Percentiles rank a stretch among this genome's conserved stretches.
Evolutionary conservation across 2,888 invertebrate species (phyloP).

Genomic region (Panopea generosa): DNA sequence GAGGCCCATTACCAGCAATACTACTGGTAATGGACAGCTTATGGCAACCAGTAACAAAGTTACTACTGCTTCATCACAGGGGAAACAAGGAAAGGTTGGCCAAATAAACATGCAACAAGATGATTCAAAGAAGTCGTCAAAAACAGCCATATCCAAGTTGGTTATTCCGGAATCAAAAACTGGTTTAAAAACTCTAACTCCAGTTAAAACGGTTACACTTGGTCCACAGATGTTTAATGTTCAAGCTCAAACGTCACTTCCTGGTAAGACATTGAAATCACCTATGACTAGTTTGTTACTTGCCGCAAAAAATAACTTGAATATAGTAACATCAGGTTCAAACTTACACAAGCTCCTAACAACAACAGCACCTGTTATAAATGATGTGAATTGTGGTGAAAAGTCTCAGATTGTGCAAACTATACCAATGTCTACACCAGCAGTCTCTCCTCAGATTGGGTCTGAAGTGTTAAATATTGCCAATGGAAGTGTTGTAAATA

Average conservation of each 20-base stretch:
- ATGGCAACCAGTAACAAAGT: constrained; percentile 56
- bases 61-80: constrained; percentile 70
- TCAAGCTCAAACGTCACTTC: too few relatives aligned
- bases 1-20: constrained; percentile 60
- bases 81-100: constrained; percentile 45
- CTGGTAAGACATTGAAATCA: background rate
- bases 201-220: background rate
- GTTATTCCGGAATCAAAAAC: constrained; percentile 8
- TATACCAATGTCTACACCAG: too few relatives aligned
- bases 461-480: too few relatives aligned
- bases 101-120: constrained; percentile 22
- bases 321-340: too few relatives aligned
- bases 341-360: too few relatives aligned
- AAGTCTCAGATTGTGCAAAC: too few relatives aligned
- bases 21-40: constrained; percentile 63
- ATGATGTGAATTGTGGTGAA: too few relatives aligned
- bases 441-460: too few relatives aligned
- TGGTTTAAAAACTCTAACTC: constrained; percentile 3
- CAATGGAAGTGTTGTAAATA: too few relatives aligned
- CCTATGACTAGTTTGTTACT: constrained; percentile 15
- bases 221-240: background rate
- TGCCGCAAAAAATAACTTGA: constrained; percentile 6
- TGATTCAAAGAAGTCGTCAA: constrained; percentile 2
- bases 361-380: too few relatives aligned
- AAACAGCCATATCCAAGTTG: background rate